Conservation (phyloP, 2,888 invertebrate species). For the Lamellibrachia columna region DNA sequence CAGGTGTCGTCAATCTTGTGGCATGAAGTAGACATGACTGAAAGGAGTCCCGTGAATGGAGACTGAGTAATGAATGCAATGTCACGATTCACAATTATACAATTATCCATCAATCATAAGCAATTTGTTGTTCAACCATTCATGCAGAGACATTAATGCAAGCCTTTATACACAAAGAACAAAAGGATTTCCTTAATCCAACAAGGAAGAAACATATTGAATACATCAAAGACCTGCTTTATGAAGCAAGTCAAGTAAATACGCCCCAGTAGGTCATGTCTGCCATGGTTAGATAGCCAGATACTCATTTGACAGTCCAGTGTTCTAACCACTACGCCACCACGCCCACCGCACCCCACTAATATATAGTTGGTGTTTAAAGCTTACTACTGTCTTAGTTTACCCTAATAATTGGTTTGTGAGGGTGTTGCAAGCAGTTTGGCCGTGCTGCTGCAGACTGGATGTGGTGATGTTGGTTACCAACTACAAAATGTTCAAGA, state of each 20-base stretch:
- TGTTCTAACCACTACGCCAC: too few species aligned
- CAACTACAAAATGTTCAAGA: too few species aligned
- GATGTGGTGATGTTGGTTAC: too few species aligned
- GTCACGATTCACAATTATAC: neutral
- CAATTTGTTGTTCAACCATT: neutral
- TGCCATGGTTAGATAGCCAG: too few species aligned
- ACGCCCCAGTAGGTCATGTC: neutral
- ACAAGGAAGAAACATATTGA: neutral
- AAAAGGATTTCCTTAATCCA: neutral
- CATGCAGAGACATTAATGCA: neutral
- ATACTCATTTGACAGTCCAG: too few species aligned
- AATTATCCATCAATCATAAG: neutral
- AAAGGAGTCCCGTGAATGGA: neutral
- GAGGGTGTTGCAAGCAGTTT: too few species aligned
- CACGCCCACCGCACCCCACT: too few species aligned
- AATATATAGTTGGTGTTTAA: too few species aligned
- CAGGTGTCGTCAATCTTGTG: neutral
- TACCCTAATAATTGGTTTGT: too few species aligned
- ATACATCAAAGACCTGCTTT: neutral
- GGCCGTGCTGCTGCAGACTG: too few species aligned
- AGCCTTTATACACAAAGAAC: neutral
- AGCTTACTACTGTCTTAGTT: too few species aligned
- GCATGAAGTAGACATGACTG: too few species aligned
- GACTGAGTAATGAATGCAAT: neutral
- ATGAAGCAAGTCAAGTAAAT: neutral